Conservation (phyloP, 2,113 vertebrate genomes). For the Pheucticus melanocephalus region DNA sequence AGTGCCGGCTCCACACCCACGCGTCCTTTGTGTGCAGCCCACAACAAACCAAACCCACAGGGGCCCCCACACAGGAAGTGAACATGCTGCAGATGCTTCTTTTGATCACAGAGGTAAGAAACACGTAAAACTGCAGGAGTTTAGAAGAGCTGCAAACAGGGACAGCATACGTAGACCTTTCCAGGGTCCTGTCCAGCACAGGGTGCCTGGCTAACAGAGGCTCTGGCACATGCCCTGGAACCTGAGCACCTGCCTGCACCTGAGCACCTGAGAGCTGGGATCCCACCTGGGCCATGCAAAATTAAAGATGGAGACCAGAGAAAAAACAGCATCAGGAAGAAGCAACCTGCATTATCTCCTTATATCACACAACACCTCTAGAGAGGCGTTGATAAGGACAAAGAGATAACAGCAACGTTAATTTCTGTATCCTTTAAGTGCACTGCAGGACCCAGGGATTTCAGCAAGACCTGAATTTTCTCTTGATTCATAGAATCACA, state of each 20-base stretch:
- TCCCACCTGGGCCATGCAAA: fast-evolving
- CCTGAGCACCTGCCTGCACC: background rate
- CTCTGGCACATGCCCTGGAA: background rate
- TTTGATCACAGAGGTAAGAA: background rate
- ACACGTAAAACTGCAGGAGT: background rate
- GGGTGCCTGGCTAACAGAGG: background rate
- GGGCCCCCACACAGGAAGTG: slow-evolving; percentile 8
- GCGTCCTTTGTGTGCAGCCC: background rate
- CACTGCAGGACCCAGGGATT: fast-evolving
- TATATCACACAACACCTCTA: background rate
- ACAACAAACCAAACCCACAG: background rate
- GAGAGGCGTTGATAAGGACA: too few relatives aligned
- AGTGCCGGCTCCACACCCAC: fast-evolving
- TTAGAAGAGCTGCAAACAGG: background rate
- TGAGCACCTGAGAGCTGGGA: fast-evolving
- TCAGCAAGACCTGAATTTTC: background rate
- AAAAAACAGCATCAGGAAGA: background rate
- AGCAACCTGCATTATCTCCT: background rate
- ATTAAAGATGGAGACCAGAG: background rate
- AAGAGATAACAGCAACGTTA: fast-evolving
- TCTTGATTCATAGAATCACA: background rate
- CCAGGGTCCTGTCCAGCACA: background rate
- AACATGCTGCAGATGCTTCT: background rate
- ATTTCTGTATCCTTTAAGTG: background rate
- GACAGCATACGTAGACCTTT: fast-evolving